Base-by-base conservation (phyloP, 2,113 vertebrate species). In the Crotalus tigris region DNA sequence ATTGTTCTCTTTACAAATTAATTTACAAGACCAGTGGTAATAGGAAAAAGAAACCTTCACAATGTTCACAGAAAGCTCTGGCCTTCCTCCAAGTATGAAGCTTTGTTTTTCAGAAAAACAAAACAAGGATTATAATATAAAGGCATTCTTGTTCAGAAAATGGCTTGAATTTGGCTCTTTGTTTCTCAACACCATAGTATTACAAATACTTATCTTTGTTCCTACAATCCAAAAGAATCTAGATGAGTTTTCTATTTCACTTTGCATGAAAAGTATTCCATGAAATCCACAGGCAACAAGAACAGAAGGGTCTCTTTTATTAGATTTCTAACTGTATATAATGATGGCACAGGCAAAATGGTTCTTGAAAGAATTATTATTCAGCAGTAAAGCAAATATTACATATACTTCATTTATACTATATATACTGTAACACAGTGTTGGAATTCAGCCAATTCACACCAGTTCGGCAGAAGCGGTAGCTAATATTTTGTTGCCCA, bases 281-380 rank as follows among this genome's bases (percentile, higher is more conserved):
- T 55, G 87, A 90, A 91, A 85, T 94, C 57, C 89, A 92, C 2
- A 0, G 39, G 53, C 94, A 64, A 44, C 90, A 93, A 0, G 15
- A 90, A 88, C 10, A 87, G 33, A 0, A 53, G 85, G n/a, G 69
- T 93, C 54, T 59, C 0, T 95, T 33, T 15, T 91, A 91, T 87
- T 89, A 5, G 81, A 90, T 0, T 69, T 29, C n/a, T 89, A 33
- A 57, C 90, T 92, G 44, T 13, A 69, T 21, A 53, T 93, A 93
- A 93, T 93, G 92, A 96, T 95, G 93, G 93, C 95, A 90, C 61
- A 81, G 89, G 93, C 91, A 90, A 95, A 92, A 61, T 17, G 92
- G 85, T 49, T 49, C 53, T 90, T 94, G 49, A 23, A 86, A 91
- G 90, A 94, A 95, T 92, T 51, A 89, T 17, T 81, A 39, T 39